Conservation (phyloP, 2,113 vertebrate species). For the Colistium nudipinnis region DNA sequence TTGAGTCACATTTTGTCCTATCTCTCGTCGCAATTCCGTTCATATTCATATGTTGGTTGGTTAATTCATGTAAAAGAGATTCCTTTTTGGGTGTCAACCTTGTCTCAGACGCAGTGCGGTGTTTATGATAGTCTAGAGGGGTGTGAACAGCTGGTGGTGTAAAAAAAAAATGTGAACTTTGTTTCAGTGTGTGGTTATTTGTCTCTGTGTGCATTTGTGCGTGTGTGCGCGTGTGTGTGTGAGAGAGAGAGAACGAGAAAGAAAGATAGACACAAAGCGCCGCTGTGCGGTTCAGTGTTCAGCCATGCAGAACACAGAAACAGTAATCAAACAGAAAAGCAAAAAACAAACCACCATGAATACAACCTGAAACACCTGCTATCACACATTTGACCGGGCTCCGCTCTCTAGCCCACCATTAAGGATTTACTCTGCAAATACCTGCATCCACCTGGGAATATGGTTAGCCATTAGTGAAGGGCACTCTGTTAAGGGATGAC, state of each 20-base stretch:
- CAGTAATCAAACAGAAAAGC: slow-evolving; percentile 66
- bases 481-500: slow-evolving; percentile 37
- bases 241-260: slow-evolving; percentile 14
- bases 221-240: slow-evolving; percentile 23
- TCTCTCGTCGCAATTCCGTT: slow-evolving; percentile 34
- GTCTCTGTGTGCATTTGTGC: slow-evolving; percentile 20
- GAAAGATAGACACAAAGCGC: slow-evolving; percentile 42
- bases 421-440: slow-evolving; percentile 57
- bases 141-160: slow-evolving; percentile 63
- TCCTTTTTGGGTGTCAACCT: slow-evolving; percentile 29
- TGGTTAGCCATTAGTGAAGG: slow-evolving; percentile 61
- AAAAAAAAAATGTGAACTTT: slow-evolving; percentile 52
- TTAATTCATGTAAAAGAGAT: slow-evolving; percentile 43
- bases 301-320: slow-evolving; percentile 63
- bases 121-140: slow-evolving; percentile 43
- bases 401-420: slow-evolving; percentile 39
- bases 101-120: slow-evolving; percentile 29
- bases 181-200: slow-evolving; percentile 21
- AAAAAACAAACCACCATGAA: slow-evolving; percentile 60
- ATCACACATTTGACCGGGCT: slow-evolving; percentile 52
- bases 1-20: slow-evolving; percentile 39
- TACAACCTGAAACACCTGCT: slow-evolving; percentile 66
- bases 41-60: slow-evolving; percentile 18
- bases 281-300: slow-evolving; percentile 56
- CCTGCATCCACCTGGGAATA: slow-evolving; percentile 38